phyloP scores from a whole-genome alignment of 2,888 invertebrate species.

The Mesopsocus fuscifrons region DNA sequence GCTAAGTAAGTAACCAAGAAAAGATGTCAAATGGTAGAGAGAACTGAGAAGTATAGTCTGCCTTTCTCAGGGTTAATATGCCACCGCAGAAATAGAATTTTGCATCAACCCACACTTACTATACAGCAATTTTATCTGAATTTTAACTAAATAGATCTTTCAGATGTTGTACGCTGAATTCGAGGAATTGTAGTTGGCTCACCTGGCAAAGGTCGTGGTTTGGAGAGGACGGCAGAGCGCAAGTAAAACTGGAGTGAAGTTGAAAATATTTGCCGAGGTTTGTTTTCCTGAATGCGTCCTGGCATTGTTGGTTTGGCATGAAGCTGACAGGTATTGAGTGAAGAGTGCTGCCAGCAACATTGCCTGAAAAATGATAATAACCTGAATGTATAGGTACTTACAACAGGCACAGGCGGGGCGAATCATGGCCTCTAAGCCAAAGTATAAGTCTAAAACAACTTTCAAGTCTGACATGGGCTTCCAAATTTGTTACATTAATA shows the following conservation, averaged over 20 bases:
- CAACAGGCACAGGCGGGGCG: slow-evolving; percentile 8
- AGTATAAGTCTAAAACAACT: slow-evolving; percentile 32
- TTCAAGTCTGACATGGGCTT: slow-evolving; percentile 50
- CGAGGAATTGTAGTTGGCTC: too few relatives aligned
- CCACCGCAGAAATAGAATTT: too few relatives aligned
- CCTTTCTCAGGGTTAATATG: too few relatives aligned
- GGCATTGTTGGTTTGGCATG: slow-evolving; percentile 39
- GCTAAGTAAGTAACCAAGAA: not conserved
- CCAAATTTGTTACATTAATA: too few relatives aligned
- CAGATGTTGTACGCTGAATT: too few relatives aligned
- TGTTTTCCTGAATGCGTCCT: slow-evolving; percentile 34
- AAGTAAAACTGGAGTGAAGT: slow-evolving; percentile 44
- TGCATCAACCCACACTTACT: too few relatives aligned
- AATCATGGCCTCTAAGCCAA: slow-evolving; percentile 2
- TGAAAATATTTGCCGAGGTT: slow-evolving; percentile 31
- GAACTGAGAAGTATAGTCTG: too few relatives aligned
- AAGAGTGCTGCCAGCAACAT: slow-evolving; percentile 53
- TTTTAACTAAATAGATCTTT: too few relatives aligned
- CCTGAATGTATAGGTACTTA: slow-evolving; percentile 10
- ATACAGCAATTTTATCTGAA: too few relatives aligned
- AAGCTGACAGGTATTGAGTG: slow-evolving; percentile 49
- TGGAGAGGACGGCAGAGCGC: slow-evolving; percentile 40
- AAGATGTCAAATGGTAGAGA: too few relatives aligned
- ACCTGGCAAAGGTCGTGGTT: slow-evolving; percentile 59
- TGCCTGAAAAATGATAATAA: slow-evolving; percentile 33